Conservation (phyloP, 2,888 invertebrate genomes). For the Chrysomela aeneicollis region DNA sequence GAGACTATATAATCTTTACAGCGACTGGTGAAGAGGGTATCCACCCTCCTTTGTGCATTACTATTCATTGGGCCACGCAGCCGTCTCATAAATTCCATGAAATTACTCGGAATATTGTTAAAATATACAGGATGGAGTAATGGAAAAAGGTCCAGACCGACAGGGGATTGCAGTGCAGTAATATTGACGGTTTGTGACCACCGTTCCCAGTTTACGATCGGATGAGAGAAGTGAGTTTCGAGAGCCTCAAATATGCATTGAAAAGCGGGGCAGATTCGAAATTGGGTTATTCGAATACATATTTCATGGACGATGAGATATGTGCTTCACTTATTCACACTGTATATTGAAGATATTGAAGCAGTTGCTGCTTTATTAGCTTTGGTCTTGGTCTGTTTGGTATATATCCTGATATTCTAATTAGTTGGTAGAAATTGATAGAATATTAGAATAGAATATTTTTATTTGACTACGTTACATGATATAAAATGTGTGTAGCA, state of each 20-base stretch:
- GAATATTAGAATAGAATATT: no score
- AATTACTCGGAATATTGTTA: slow-evolving; percentile 31
- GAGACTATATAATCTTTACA: slow-evolving; percentile 28
- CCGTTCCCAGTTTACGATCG: slow-evolving; percentile 20
- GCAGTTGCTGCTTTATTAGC: no score
- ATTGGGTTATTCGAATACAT: slow-evolving; percentile 3
- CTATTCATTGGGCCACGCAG: slow-evolving; percentile 33
- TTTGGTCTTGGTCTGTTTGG: no score
- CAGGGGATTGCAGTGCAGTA: slow-evolving; percentile 22
- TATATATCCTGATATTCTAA: no score
- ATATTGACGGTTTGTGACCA: slow-evolving; percentile 18
- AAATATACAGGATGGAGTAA: slow-evolving; percentile 32
- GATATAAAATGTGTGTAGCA: no score
- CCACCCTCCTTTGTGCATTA: slow-evolving; percentile 26
- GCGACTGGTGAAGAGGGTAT: slow-evolving; percentile 10
- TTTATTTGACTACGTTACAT: no score
- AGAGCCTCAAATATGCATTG: slow-evolving; percentile 16
- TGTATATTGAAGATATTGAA: no score
- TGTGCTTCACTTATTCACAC: neutral
- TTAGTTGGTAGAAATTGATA: no score
- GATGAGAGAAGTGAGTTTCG: neutral
- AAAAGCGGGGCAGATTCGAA: neutral
- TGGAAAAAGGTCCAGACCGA: slow-evolving; percentile 14
- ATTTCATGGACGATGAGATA: neutral
- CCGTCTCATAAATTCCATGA: slow-evolving; percentile 27